Conservation (phyloP, 2,113 vertebrate species). For the Pseudorasbora parva region DNA sequence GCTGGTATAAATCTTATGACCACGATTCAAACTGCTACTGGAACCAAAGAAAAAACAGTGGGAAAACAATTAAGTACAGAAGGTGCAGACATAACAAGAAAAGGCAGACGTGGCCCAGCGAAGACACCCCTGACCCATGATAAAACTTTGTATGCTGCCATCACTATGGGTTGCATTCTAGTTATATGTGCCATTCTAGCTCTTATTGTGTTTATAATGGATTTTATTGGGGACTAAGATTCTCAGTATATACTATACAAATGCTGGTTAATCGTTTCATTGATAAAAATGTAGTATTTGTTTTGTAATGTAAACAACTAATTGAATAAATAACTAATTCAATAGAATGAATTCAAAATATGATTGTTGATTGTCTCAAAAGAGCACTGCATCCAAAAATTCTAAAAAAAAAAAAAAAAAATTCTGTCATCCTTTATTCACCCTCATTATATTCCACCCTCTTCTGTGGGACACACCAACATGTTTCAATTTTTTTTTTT, state of each 20-base stretch:
- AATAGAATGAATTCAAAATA: not conserved
- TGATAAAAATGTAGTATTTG: not conserved
- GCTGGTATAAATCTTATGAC: not conserved
- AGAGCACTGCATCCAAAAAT: not conserved
- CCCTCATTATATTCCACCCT: not conserved
- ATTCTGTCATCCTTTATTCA: not conserved
- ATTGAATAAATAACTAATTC: not conserved
- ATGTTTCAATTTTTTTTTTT: not conserved
- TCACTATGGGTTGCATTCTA: slow-evolving; percentile 15
- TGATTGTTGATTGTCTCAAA: not conserved
- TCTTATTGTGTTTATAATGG: slow-evolving; percentile 23
- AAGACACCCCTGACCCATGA: not conserved
- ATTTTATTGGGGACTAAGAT: not conserved
- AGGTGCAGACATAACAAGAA: not conserved
- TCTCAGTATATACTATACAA: too few relatives aligned
- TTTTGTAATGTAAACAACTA: not conserved
- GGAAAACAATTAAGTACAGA: not conserved
- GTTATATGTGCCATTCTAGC: slow-evolving; percentile 11
- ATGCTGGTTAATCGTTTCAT: not conserved
- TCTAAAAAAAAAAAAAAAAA: not conserved
- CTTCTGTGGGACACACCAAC: not conserved
- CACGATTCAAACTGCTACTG: not conserved
- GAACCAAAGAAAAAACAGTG: not conserved
- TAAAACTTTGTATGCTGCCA: slow-evolving; percentile 21
- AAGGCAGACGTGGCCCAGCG: not conserved